phyloP scores from a whole-genome alignment of 2,888 invertebrate species.

The Auanema sp. region DNA sequence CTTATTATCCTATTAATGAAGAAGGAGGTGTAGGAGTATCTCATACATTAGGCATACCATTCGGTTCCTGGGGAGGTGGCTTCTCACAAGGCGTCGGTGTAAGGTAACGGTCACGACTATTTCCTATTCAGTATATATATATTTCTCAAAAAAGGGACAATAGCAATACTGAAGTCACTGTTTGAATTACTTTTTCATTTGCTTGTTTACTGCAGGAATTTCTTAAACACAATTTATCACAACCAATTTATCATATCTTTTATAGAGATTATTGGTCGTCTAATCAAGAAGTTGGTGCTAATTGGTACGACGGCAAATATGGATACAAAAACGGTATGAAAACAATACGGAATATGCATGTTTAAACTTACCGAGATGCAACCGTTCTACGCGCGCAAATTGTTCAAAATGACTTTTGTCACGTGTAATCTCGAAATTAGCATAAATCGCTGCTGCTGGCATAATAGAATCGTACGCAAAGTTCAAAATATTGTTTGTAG shows the following conservation, averaged over 20 bases:
- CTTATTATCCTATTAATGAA: slow-evolving; percentile 57
- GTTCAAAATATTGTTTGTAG: slow-evolving; percentile 9
- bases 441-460: too few species aligned
- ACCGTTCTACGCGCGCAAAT: not conserved
- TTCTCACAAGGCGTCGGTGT: slow-evolving; percentile 53
- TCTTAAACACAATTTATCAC: not conserved
- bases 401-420: not conserved
- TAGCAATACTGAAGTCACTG: not conserved
- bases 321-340: slow-evolving; percentile 37
- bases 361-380: not conserved
- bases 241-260: slow-evolving; percentile 6
- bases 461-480: too few species aligned
- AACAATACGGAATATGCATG: not conserved
- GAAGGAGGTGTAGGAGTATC: slow-evolving; percentile 56
- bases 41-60: slow-evolving; percentile 45
- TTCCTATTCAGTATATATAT: not conserved
- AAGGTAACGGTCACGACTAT: slow-evolving; percentile 23
- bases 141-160: not conserved
- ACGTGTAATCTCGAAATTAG: too few species aligned
- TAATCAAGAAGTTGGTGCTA: slow-evolving; percentile 52
- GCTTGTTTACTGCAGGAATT: not conserved
- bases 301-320: slow-evolving; percentile 52
- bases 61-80: slow-evolving; percentile 60
- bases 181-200: slow-evolving; percentile 5
- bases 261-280: slow-evolving; percentile 58